Evolutionary conservation across 2,113 vertebrate species (phyloP).

Genomic region (Solea solea): DNA sequence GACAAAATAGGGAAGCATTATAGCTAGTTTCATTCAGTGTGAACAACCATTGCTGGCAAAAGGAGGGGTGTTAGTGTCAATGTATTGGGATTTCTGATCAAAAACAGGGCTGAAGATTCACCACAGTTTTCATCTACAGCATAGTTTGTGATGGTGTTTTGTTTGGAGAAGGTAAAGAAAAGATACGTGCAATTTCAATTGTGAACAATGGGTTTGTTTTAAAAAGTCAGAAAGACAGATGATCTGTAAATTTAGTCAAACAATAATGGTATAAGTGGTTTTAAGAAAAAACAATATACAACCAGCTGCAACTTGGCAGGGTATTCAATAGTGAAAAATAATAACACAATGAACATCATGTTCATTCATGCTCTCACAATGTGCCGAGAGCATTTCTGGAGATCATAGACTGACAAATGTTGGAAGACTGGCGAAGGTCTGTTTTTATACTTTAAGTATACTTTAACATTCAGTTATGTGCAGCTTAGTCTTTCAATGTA

Average conservation of each 20-base stretch:
- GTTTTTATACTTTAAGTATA: too few species aligned
- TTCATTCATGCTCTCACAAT: slow-evolving; percentile 1
- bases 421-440: too few species aligned
- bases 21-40: not conserved
- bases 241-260: not conserved
- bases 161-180: not conserved
- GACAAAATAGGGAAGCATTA: not conserved
- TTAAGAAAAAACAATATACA: not conserved
- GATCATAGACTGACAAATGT: too few species aligned
- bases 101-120: not conserved
- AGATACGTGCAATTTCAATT: not conserved
- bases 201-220: not conserved
- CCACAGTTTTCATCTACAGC: not conserved
- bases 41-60: not conserved
- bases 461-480: too few species aligned
- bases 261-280: not conserved
- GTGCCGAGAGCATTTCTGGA: not conserved
- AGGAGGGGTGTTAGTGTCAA: not conserved
- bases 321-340: slow-evolving; percentile 6
- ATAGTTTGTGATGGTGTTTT: not conserved
- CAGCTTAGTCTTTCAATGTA: too few species aligned
- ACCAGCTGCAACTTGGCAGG: slow-evolving; percentile 5
- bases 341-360: not conserved
- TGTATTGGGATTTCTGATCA: not conserved
- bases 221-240: slow-evolving; percentile 1